Conservation (phyloP, 1,140 invertebrate species). For the Tachypleus tridentatus region DNA sequence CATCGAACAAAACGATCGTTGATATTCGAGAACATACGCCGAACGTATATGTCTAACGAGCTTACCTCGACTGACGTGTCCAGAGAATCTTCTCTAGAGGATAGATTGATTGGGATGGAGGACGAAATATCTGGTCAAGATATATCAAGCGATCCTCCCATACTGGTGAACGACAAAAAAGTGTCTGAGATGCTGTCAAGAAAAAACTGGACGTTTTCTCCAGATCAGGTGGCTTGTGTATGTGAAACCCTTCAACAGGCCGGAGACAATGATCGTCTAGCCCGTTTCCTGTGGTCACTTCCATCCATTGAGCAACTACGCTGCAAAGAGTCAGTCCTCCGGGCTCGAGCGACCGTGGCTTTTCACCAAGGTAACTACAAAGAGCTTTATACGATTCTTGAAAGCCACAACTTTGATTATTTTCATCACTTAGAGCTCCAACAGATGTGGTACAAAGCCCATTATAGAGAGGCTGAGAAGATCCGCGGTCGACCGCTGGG, state of each 20-base stretch:
- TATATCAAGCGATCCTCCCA: too few species aligned
- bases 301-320: conserved; percentile 81
- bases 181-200: too few species aligned
- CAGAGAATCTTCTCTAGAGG: too few species aligned
- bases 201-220: conserved; percentile 54
- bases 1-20: too few species aligned
- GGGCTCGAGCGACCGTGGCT: neutral
- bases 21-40: too few species aligned
- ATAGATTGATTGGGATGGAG: too few species aligned
- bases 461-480: conserved; percentile 75
- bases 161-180: too few species aligned
- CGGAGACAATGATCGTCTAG: conserved; percentile 87
- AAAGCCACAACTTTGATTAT: conserved; percentile 73
- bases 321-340: conserved; percentile 69
- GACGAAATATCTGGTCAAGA: too few species aligned
- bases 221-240: conserved; percentile 96
- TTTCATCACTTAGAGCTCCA: conserved; percentile 73
- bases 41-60: too few species aligned
- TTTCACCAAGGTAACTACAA: neutral
- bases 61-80: too few species aligned
- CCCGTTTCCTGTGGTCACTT: conserved; percentile 93
- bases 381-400: conserved; percentile 78
- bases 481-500: conserved; percentile 81
- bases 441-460: conserved; percentile 83
- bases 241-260: conserved; percentile 96